phyloP scores from a whole-genome alignment of 1,140 invertebrate genomes.

The Drosophila sp. region DNA sequence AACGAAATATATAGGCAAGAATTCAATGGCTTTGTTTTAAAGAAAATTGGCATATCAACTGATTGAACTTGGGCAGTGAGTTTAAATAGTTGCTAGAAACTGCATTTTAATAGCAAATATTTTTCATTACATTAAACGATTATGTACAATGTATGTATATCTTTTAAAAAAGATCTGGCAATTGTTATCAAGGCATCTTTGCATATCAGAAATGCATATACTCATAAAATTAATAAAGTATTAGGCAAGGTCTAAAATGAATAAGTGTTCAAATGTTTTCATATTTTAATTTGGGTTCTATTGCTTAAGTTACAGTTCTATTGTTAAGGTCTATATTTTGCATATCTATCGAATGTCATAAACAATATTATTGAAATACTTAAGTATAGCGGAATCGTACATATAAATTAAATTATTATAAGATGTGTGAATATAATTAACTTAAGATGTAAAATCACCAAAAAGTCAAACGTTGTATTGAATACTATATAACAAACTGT shows the following conservation, averaged over 20 bases:
- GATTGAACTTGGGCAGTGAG: constrained; percentile 20
- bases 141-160: constrained; percentile 20
- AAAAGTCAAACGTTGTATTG: constrained; percentile 50
- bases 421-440: constrained; percentile 58
- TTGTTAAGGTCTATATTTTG: constrained; percentile 46
- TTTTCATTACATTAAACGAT: constrained; percentile 10
- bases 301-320: constrained; percentile 5
- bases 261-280: constrained; percentile 64
- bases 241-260: constrained; percentile 46
- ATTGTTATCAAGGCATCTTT: constrained; percentile 76
- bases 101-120: constrained; percentile 16
- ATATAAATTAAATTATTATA: constrained; percentile 29
- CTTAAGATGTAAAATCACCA: constrained; percentile 30
- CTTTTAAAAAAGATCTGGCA: constrained; percentile 46
- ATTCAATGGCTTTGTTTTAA: constrained; percentile 23
- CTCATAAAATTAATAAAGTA: constrained; percentile 33
- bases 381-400: constrained; percentile 30
- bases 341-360: constrained; percentile 44
- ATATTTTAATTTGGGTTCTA: constrained; percentile 54
- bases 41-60: neutral
- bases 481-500: constrained; percentile 36
- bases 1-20: constrained; percentile 45
- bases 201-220: constrained; percentile 67
- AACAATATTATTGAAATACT: constrained; percentile 28
- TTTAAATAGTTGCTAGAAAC: constrained; percentile 49